A percentile compares a stretch with the other conserved stretches of the same genome.
Evolutionary conservation across 64 coral and sea anemone genomes (phyloP).

Genomic region (Catalaphyllia jardinei): DNA sequence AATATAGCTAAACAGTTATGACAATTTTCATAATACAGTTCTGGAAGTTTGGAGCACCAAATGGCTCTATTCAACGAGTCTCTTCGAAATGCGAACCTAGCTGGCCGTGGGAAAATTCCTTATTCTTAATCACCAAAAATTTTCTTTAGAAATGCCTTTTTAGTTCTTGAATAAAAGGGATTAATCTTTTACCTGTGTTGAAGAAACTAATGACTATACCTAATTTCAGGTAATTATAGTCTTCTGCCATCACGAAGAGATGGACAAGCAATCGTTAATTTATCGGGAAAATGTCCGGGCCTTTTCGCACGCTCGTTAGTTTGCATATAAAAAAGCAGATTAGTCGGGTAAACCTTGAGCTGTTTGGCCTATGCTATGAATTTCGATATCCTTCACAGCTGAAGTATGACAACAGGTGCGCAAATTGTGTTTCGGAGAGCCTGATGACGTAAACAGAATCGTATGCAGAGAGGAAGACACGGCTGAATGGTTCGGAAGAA

Average conservation of each 20-base stretch:
- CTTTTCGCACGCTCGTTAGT: background rate
- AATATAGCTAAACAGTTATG: background rate
- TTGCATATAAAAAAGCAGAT: background rate
- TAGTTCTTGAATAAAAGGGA: background rate
- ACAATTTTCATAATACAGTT: background rate
- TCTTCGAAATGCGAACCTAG: no score
- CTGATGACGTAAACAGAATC: slow-evolving; percentile 1
- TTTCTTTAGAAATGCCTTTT: background rate
- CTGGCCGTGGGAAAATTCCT: slow-evolving; percentile 24
- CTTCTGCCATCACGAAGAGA: background rate
- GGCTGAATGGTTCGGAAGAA: background rate
- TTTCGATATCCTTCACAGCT: background rate
- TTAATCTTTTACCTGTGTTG: background rate
- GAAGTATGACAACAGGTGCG: background rate
- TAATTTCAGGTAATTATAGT: background rate
- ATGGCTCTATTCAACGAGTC: background rate
- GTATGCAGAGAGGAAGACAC: background rate
- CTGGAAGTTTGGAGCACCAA: background rate
- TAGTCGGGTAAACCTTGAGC: background rate
- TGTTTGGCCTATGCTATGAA: background rate
- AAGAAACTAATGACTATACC: background rate
- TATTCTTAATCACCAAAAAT: background rate
- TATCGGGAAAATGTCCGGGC: background rate
- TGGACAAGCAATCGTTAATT: no score
- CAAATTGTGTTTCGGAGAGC: no score